Evolutionary conservation across 2,113 vertebrate species (phyloP).

Genomic region (Laticauda colubrina): DNA sequence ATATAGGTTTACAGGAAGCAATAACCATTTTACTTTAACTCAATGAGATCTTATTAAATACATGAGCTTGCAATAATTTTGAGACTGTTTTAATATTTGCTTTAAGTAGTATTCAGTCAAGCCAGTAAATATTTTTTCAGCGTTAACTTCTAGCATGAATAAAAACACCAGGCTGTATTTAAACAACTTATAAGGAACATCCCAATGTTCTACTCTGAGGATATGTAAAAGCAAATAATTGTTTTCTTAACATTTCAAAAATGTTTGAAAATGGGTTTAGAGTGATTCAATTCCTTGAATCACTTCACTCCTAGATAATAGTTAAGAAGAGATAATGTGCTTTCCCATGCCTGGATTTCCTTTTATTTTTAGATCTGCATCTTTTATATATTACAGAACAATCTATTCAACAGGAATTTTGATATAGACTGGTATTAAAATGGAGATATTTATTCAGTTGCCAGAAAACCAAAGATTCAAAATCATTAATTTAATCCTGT

Average conservation of each 20-base stretch:
- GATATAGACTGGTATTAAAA: background rate
- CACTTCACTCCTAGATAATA: background rate
- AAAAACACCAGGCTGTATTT: background rate
- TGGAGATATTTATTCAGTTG: background rate
- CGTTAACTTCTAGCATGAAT: slow-evolving; percentile 53
- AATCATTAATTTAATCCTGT: background rate
- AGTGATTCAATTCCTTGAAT: background rate
- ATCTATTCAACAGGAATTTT: background rate
- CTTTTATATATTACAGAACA: background rate
- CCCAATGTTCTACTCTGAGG: background rate
- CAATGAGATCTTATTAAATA: background rate
- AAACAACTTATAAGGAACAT: background rate
- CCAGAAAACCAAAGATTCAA: background rate
- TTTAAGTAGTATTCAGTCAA: slow-evolving; percentile 39
- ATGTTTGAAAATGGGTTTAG: background rate
- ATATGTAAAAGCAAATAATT: background rate
- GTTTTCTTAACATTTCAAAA: background rate
- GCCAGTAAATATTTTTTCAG: slow-evolving; percentile 52
- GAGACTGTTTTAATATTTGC: slow-evolving; percentile 21
- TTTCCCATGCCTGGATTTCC: background rate
- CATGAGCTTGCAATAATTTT: background rate
- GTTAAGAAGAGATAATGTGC: background rate
- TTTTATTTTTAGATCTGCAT: background rate
- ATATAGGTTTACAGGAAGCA: background rate
- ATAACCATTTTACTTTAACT: background rate